Base-by-base conservation (phyloP, 2,113 vertebrate species). In the Cyprinus carpio region DNA sequence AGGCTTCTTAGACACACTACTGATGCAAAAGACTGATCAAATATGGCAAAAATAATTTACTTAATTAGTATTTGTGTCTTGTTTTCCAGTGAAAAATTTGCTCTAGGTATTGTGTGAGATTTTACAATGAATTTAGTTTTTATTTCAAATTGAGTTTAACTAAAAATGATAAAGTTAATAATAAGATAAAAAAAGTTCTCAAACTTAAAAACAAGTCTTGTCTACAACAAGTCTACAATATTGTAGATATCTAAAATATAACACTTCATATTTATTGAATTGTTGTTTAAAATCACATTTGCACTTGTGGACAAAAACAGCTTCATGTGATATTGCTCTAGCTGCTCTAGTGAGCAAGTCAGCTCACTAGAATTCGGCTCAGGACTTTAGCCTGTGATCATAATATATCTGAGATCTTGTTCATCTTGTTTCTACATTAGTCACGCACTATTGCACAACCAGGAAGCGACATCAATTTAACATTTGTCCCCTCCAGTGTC, bases 401-500 rank as follows among this genome's bases (percentile, higher is more conserved):
- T 18, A 54, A 54, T 54, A 43, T 43, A 54, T 67, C 64, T 67
- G 4, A 67, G 20, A 54, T 20, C n/a, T 77, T 20, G 9, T 77
- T 18, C 13, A 12, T n/a, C 31, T 31, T 25, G 46, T 51, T 25
- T 51, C 23, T 76, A 49, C 74, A 76, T 49, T 20, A 80, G 60
- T 27, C 25, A 12, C 4, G 15, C 77, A 60, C 58, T 20, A 15
- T 31, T 27, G 43, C 15, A 76, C 74, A 46, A 29, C 46, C 74
- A 12, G 74, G 62, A 67, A 29, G 37, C 4, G 12, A 29, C n/a
- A 49, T 81, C 79, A 81, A 4, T 60, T 75, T 62, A 65, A 78
- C 46, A 49, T 71, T 58, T 56, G 62, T 49, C 51, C 10, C 34
- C 72, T 4, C 31, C 23, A 56, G 62, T 4, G 13, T 81, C 12